Conservation (phyloP, 1,140 invertebrate species). For the Dendrolimus punctatus region DNA sequence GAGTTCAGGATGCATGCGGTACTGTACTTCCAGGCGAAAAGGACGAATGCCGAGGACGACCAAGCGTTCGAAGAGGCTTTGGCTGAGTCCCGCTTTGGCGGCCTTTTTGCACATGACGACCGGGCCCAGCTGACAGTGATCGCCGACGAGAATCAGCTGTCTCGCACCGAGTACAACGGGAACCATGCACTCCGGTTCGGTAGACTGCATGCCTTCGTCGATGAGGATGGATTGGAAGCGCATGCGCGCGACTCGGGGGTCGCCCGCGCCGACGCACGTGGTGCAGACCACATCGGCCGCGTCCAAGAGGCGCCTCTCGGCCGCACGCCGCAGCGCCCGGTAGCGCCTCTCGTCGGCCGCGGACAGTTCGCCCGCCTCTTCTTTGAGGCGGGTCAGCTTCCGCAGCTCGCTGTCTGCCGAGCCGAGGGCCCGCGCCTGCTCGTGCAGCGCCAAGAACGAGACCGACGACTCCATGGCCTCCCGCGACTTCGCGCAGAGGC, state of each 20-base stretch:
- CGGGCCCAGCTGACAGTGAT: constrained; percentile 98
- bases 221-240: constrained; percentile 98
- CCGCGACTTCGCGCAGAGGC: constrained; percentile 97
- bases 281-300: constrained; percentile 99
- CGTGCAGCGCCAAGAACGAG: constrained; percentile 96
- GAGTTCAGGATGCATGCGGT: constrained; percentile 98
- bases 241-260: constrained; percentile 90
- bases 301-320: constrained; percentile 93
- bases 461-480: constrained; percentile 99
- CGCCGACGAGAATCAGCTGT: constrained; percentile 96
- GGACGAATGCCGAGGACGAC: constrained; percentile 97
- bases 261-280: constrained; percentile 98
- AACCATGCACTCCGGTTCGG: constrained; percentile 99
- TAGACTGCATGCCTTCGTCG: constrained; percentile 97
- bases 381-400: constrained; percentile 97
- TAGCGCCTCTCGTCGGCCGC: constrained; percentile 96
- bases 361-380: constrained; percentile 97
- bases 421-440: constrained; percentile 96
- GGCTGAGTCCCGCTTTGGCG: constrained; percentile 95
- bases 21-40: constrained; percentile 97
- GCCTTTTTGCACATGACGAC: constrained; percentile 99
- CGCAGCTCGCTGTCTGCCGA: constrained; percentile 88
- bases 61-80: constrained; percentile 97
- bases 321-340: constrained; percentile 90
- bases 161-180: constrained; percentile 98